A percentile compares a stretch with the other conserved stretches of the same genome.
These are phyloP conservation scores for Solenodon paradoxus DNA, from an alignment of 2,113 vertebrate species.

Conservation along the genomic window DNA sequence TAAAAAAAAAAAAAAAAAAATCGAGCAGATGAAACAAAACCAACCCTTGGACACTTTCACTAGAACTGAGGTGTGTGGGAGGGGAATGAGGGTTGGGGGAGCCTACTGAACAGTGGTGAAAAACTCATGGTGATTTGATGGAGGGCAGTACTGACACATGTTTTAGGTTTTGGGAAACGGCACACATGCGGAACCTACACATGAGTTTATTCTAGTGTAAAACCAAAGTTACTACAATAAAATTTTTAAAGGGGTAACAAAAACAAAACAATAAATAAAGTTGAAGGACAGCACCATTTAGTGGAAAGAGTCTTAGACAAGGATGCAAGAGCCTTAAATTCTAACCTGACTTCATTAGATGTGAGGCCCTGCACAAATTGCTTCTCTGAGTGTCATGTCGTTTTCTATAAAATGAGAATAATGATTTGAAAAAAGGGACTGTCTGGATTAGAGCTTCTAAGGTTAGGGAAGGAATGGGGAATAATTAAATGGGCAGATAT, in stretches of 20 bases:
- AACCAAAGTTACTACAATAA: too few species aligned
- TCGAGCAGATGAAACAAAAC: too few species aligned
- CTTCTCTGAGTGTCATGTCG: background rate
- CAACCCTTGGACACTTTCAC: too few species aligned
- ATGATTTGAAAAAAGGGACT: background rate
- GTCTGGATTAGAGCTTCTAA: background rate
- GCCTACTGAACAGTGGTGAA: too few species aligned
- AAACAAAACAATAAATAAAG: background rate
- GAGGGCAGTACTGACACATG: too few species aligned
- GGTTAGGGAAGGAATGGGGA: background rate
- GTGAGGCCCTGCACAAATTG: background rate
- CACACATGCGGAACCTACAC: too few species aligned
- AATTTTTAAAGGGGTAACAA: background rate
- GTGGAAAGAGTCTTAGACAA: background rate
- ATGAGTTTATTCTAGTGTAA: too few species aligned
- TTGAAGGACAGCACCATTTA: background rate
- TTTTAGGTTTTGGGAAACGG: too few species aligned
- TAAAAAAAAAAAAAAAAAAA: too few species aligned
- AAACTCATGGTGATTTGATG: too few species aligned
- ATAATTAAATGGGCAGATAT: background rate
- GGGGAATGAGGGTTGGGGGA: too few species aligned
- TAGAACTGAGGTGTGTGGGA: too few species aligned
- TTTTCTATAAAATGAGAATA: slow-evolving; percentile 18
- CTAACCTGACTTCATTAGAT: slow-evolving; percentile 6
- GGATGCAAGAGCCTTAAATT: background rate